Evolutionary conservation across 2,797 vertebrate genomes (phyloP).

Genomic region (Salarias fasciatus): DNA sequence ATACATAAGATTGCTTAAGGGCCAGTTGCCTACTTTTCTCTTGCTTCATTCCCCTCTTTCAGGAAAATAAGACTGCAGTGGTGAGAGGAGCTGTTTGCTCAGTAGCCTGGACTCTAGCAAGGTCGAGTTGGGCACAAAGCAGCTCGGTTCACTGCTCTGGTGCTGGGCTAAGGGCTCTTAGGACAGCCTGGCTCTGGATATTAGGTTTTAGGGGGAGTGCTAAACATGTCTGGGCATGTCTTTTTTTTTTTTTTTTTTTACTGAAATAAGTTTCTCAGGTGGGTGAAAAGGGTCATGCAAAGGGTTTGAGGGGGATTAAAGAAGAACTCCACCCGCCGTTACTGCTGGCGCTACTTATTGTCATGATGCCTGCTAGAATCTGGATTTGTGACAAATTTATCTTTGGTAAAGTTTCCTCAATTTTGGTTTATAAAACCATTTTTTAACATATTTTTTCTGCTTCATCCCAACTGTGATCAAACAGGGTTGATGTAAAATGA

Average conservation of each 20-base stretch:
- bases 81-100: conserved; percentile 52
- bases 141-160: conserved; percentile 9
- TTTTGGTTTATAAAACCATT: no score
- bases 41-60: conserved; percentile 12
- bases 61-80: conserved; percentile 41
- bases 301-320: conserved; percentile 1
- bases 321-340: no score
- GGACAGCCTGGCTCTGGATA: background rate
- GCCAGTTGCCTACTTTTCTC: conserved; percentile 32
- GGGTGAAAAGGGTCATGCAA: conserved; percentile 28
- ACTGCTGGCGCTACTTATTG: no score
- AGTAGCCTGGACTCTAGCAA: conserved; percentile 26
- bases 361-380: no score
- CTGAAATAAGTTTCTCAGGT: conserved; percentile 24
- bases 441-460: no score
- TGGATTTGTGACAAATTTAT: no score
- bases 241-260: conserved; percentile 29
- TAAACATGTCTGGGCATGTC: conserved; percentile 61
- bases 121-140: conserved; percentile 6
- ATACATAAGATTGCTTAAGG: conserved; percentile 54
- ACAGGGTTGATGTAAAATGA: no score
- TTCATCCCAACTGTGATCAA: no score
- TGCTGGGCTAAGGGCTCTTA: conserved; percentile 12
- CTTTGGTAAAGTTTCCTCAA: no score
- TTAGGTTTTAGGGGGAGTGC: conserved; percentile 15